Evolutionary conservation across 2,113 vertebrate species (phyloP), one percentile per base, ranked within the genome.

Genomic region (Menidia beryllina): DNA sequence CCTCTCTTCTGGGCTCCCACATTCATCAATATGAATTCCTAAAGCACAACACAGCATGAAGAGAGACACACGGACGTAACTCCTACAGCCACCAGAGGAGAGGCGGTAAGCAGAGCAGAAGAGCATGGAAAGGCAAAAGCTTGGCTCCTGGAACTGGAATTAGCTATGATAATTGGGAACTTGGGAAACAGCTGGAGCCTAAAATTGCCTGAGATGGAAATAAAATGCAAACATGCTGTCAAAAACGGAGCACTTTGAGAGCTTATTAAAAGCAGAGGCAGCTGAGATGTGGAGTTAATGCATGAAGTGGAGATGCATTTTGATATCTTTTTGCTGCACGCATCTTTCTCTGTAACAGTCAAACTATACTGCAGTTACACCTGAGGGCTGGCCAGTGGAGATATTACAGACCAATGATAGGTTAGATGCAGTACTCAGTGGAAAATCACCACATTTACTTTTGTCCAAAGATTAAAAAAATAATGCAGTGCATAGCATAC

Each of bases 1-100:
- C 65, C 98, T 95, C 92, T 99, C 98, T 65, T 96, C 98, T 2
- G 96, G 94, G 74, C 94, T 95, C 78, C 94, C 94, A 23, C 91
- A 95, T 60, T 93, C 88, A 15, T 98, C 96, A 2, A 94, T 89
- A 76, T 94, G 93, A 89, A 91, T 93, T 86, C 93, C 93, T 94
- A 82, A 88, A 91, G 91, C 87, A 93, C 88, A 93, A 75, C 49
- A 88, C 83, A 82, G 86, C 87, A 84, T 79, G 86, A 83, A 80
- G 24, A 82, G 68, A 77, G 75, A 82, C 78, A 79, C 58, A 43
- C 38, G 69, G 64, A 80, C 21, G 8, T 45, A 25, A 66, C 52
- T 71, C 56, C 58, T 47, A 48, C 71, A 60, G 83, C 71, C 75
- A 64, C 81, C 84, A 20, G 51, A 69, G 73, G 75, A 65, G 70